Conservation (phyloP, 1,140 invertebrate species). For the Neodiprion lecontei region DNA sequence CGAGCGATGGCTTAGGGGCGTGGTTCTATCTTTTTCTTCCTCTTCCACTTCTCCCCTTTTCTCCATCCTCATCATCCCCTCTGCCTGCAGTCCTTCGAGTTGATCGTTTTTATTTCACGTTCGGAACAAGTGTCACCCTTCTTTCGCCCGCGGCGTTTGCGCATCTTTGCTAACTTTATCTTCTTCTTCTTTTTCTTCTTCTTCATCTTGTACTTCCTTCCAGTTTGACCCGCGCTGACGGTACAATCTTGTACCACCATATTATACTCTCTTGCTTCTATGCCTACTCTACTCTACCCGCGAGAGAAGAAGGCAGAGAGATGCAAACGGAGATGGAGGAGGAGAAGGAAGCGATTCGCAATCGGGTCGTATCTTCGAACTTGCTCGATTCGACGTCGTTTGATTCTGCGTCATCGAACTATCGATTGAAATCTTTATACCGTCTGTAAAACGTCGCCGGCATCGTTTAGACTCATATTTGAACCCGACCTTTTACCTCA, state of each 20-base stretch:
- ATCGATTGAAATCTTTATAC: too few species aligned
- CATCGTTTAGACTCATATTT: too few species aligned
- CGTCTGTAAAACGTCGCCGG: too few species aligned
- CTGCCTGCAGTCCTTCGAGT: neutral
- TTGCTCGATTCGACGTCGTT: neutral
- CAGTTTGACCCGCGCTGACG: too few species aligned
- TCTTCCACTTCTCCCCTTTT: neutral
- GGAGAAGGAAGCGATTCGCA: neutral
- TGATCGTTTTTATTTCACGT: neutral
- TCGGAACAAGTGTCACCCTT: neutral
- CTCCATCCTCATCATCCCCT: neutral
- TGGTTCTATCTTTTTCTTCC: neutral
- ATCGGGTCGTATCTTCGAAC: neutral
- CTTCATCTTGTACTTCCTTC: neutral
- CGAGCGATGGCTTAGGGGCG: neutral
- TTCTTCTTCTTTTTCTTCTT: neutral
- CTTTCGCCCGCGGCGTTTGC: too few species aligned
- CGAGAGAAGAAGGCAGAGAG: neutral
- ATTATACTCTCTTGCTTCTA: too few species aligned
- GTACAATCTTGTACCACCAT: too few species aligned
- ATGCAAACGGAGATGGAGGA: neutral
- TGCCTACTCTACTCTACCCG: neutral
- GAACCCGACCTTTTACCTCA: too few species aligned
- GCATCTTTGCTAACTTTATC: too few species aligned
- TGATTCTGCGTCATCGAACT: too few species aligned